A percentile compares a stretch with the other conserved stretches of the same genome.
These are phyloP conservation scores for Thalassophryne amazonica DNA, from an alignment of 2,797 vertebrate genomes.

Conservation along the genomic window DNA sequence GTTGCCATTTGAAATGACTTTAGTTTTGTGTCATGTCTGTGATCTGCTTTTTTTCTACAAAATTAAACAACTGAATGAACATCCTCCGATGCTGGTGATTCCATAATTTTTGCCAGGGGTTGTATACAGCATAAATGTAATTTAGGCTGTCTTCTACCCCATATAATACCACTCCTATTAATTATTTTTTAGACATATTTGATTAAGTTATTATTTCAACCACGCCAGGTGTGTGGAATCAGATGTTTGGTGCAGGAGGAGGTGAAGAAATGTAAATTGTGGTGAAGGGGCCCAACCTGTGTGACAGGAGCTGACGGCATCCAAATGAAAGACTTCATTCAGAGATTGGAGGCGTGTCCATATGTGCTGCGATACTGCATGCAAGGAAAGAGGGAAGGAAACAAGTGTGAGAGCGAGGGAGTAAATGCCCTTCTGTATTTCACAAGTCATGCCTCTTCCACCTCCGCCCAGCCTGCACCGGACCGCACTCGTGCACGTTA, in stretches of 20 bases:
- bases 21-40: too few relatives aligned
- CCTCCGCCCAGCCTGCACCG: constrained; percentile 12
- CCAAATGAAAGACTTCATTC: constrained; percentile 75
- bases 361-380: constrained; percentile 52
- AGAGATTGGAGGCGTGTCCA: constrained; percentile 40
- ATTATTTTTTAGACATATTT: too few relatives aligned
- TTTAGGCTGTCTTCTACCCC: too few relatives aligned
- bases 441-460: constrained; percentile 7
- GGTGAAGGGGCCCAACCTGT: constrained; percentile 28
- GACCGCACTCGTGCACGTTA: constrained; percentile 17
- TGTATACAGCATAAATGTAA: too few relatives aligned
- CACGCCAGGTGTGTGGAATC: constrained; percentile 6
- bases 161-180: too few relatives aligned
- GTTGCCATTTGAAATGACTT: too few relatives aligned
- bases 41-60: too few relatives aligned
- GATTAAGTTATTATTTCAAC: too few relatives aligned
- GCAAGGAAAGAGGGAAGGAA: constrained; percentile 35
- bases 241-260: neutral
- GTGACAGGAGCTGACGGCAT: constrained; percentile 24
- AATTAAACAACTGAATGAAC: too few relatives aligned
- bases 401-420: constrained; percentile 29
- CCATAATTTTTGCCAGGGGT: too few relatives aligned
- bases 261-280: constrained; percentile 11
- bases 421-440: constrained; percentile 65
- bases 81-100: too few relatives aligned